These are phyloP conservation scores for Cynoglossus semilaevis DNA, from an alignment of 2,113 vertebrate genomes.

Conservation along the genomic window DNA sequence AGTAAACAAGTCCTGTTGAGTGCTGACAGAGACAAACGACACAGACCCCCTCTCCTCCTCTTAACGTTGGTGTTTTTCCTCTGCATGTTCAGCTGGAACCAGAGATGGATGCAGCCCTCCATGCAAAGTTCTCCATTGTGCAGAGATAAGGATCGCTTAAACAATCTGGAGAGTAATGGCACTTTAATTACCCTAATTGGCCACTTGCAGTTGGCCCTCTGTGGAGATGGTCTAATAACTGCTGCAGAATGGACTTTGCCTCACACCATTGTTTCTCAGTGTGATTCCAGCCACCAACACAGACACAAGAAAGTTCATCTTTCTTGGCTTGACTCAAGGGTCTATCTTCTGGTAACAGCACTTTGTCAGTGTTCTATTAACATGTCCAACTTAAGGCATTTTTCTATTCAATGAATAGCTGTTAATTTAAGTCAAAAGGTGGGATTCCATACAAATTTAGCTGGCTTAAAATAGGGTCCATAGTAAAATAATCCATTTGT, in stretches of 20 bases:
- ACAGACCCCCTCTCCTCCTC: background rate
- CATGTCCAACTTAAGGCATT: too few relatives aligned
- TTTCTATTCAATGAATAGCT: too few relatives aligned
- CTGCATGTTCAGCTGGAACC: conserved; percentile 12
- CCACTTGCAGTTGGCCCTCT: conserved; percentile 45
- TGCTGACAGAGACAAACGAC: conserved; percentile 51
- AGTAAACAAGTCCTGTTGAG: conserved; percentile 51
- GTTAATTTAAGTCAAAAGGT: too few relatives aligned
- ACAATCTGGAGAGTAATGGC: conserved; percentile 16
- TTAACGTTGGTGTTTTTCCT: conserved; percentile 12
- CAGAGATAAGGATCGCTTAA: conserved; percentile 4
- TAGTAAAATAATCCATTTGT: too few relatives aligned
- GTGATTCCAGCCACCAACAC: conserved; percentile 29
- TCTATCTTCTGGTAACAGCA: background rate
- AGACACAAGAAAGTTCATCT: conserved; percentile 50
- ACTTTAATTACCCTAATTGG: conserved; percentile 58
- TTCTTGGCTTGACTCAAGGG: background rate
- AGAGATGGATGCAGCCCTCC: background rate
- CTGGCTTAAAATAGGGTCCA: too few relatives aligned
- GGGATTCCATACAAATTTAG: too few relatives aligned
- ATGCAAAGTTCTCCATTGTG: background rate
- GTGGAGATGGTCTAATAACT: conserved; percentile 41
- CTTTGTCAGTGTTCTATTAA: background rate
- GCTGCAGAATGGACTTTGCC: conserved; percentile 47
- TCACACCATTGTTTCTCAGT: conserved; percentile 53